Conservation (phyloP, 53 echinoderm and acorn worm genomes). For the Henricia sp. region DNA sequence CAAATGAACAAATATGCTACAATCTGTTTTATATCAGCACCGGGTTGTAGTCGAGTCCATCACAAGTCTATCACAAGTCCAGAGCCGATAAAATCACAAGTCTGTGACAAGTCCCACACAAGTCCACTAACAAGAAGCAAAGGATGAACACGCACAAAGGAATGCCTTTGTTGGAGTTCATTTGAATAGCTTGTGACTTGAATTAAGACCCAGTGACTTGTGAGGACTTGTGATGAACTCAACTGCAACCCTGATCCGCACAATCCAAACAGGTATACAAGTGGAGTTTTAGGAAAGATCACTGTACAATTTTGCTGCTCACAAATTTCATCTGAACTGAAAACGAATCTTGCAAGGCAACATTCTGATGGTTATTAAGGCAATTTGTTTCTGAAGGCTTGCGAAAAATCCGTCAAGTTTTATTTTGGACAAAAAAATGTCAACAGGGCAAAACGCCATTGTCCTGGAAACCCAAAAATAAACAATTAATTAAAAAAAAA, state of each 20-base stretch:
- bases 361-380: background rate
- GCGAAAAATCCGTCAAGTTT: background rate
- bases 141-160: background rate
- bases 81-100: background rate
- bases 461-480: background rate
- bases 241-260: too few relatives aligned
- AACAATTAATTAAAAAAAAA: background rate
- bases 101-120: too few relatives aligned
- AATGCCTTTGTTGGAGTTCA: background rate
- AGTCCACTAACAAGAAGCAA: background rate
- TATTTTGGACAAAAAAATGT: too few relatives aligned
- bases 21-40: background rate
- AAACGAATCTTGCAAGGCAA: background rate
- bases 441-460: background rate
- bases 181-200: background rate
- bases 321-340: too few relatives aligned
- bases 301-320: too few relatives aligned
- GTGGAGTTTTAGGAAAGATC: too few relatives aligned
- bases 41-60: background rate
- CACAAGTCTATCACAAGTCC: background rate
- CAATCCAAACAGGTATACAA: too few relatives aligned
- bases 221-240: too few relatives aligned
- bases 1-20: constrained; percentile 18
- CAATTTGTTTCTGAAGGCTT: background rate
- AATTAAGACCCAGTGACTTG: background rate